Base-by-base conservation (phyloP, 2,113 vertebrate genomes). In the Notothenia coriiceps region DNA sequence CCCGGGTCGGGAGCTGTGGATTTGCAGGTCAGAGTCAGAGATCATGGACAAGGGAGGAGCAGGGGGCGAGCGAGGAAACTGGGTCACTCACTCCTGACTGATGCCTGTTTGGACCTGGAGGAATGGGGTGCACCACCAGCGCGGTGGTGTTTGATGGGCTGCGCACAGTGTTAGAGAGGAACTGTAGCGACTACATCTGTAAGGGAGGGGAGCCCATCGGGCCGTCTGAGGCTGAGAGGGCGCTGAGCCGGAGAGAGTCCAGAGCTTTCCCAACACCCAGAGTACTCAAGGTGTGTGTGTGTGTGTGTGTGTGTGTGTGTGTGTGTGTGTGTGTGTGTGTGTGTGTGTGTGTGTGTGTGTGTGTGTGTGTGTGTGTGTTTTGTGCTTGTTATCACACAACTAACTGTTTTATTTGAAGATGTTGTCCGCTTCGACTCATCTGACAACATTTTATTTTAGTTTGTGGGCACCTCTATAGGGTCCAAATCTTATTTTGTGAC, bases 61-160 rank as follows among this genome's bases (percentile, higher is more conserved):
- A 55, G 65, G 86, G 66, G 75, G 71, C 22, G 52, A 68, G 64
- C 71, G 47, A 43, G 85, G 82, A 82, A 93, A 89, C 80, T 76
- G 88, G 89, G 89, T 90, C 92, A 88, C 67, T 14, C 80, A 87
- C 79, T 86, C 82, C 82, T 92, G 92, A 94, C 93, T 95, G 91
- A 96, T 96, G 95, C 80, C 92, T 71, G 91, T 80, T 55, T 66
- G 91, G 91, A 91, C 66, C 83, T 89, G 93, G 86, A 94, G 96
- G 93, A 87, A 99, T 99, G 98, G 98, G 98, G 92, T 98, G 98
- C 95, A 97, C 96, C 85, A 96, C 97, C 88, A 99, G 98, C 64
- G 92, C 97, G 49, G 94, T 97, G 89, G 95, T 98, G 85, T 95
- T 97, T 87, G 97, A 98, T 91, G 97, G 97, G 86, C 96, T 99